Evolutionary conservation across 2,113 vertebrate species (phyloP).

Genomic region (Perca flavescens): DNA sequence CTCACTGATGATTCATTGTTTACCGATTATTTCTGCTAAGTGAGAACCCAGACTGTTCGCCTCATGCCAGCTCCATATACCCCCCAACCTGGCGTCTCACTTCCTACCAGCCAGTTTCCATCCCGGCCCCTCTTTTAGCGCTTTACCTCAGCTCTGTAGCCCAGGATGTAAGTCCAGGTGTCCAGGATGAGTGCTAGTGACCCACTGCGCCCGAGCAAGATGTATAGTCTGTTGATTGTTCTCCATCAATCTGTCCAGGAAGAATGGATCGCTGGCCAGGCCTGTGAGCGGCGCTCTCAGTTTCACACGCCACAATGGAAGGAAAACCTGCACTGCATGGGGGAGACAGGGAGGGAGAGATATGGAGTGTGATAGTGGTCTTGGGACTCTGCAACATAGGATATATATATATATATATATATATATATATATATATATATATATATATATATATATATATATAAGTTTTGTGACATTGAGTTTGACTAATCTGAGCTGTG

Average conservation of each 20-base stretch:
- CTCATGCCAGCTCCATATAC: conserved; percentile 53
- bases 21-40: conserved; percentile 70
- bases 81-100: conserved; percentile 58
- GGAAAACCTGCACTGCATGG: conserved; percentile 92
- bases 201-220: conserved; percentile 66
- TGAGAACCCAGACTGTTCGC: conserved; percentile 57
- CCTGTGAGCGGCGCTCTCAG: conserved; percentile 93
- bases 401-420: background rate
- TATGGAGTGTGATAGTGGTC: conserved; percentile 45
- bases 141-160: conserved; percentile 53
- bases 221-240: conserved; percentile 90
- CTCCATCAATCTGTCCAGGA: conserved; percentile 97
- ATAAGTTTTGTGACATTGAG: conserved; percentile 72
- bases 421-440: background rate
- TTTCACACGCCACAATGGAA: conserved; percentile 94
- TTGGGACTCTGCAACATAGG: conserved; percentile 27
- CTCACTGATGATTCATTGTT: conserved; percentile 72
- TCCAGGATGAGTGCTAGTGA: conserved; percentile 79
- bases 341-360: conserved; percentile 85
- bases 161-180: conserved; percentile 81
- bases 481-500: conserved; percentile 70
- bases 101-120: conserved; percentile 63
- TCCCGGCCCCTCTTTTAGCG: conserved; percentile 18
- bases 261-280: conserved; percentile 94
- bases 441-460: background rate